Evolutionary conservation across 2,113 vertebrate genomes (phyloP).

Genomic region (Natator depressus): DNA sequence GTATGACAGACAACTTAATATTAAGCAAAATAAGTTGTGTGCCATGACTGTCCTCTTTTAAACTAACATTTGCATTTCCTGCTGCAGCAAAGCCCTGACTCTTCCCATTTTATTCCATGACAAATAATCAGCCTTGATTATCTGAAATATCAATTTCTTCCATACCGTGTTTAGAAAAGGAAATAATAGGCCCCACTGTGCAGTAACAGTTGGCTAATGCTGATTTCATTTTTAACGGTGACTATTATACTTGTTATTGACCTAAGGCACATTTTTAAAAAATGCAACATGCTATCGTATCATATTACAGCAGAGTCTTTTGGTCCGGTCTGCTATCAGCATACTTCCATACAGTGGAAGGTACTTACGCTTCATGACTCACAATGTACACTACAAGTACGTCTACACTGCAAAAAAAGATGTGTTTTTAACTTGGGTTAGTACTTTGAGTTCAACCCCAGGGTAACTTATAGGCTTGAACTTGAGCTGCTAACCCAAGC

Average conservation of each 20-base stretch:
- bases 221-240: not conserved
- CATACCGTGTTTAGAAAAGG: not conserved
- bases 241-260: not conserved
- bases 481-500: not conserved
- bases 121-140: not conserved
- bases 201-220: not conserved
- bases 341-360: not conserved
- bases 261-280: not conserved
- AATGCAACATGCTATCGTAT: not conserved
- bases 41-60: not conserved
- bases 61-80: not conserved
- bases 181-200: not conserved
- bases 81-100: not conserved
- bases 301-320: not conserved
- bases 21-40: not conserved
- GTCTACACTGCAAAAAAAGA: not conserved
- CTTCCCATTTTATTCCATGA: not conserved
- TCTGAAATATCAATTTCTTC: not conserved
- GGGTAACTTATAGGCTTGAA: not conserved
- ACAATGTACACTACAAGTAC: not conserved
- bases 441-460: not conserved
- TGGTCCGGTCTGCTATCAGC: not conserved
- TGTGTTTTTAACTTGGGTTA: not conserved
- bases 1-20: not conserved
- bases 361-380: not conserved